Base-by-base conservation (phyloP, 2,888 invertebrate species). In the Notodonta dromedarius region DNA sequence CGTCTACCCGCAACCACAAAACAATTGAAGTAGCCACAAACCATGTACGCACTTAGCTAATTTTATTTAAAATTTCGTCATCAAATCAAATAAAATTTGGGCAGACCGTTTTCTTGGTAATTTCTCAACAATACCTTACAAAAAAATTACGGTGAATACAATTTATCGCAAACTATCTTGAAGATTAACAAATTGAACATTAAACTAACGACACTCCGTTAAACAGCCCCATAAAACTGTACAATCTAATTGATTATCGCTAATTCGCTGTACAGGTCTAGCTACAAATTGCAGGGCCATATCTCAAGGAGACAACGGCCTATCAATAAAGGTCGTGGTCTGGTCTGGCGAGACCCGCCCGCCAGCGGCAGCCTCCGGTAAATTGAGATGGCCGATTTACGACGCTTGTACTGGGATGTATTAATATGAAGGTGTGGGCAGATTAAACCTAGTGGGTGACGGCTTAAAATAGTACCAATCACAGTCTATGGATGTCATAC, bases 241-340 rank as follows among this genome's bases (percentile, higher is more conserved):
- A 59, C 59, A 59, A 58, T 65, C 66, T 70, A 79, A 78, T 78
- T 76, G 74, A 78, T 79, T 71, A 72, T 64, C 71, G 61, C 69
- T 74, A 79, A 77, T 75, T 76, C 69, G 44, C 24, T 42, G 9
- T 12, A 24, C 44, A 16, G 32, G 8, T 13, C 65, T 75, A 73
- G 32, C 35, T 39, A 54, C 54, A 80, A 78, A 79, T 74, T 69
- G 77, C 67, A 48, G 48, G 62, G 70, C 79, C 56, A 71, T 80
- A 78, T 78, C 79, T 80, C 80, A 80, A 76, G 79, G 67, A 76
- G 79, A 78, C 79, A 76, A 73, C 71, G 65, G 73, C 74, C 81
- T 74, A 82, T 82, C 79, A 80, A 80, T 80, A 82, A 77, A 69
- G 71, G 59, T 16, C 64, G 62, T 61, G 59, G 63, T 57, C 61